Base-by-base conservation (phyloP, 2,797 vertebrate genomes). In the Oreortyx pictus region DNA sequence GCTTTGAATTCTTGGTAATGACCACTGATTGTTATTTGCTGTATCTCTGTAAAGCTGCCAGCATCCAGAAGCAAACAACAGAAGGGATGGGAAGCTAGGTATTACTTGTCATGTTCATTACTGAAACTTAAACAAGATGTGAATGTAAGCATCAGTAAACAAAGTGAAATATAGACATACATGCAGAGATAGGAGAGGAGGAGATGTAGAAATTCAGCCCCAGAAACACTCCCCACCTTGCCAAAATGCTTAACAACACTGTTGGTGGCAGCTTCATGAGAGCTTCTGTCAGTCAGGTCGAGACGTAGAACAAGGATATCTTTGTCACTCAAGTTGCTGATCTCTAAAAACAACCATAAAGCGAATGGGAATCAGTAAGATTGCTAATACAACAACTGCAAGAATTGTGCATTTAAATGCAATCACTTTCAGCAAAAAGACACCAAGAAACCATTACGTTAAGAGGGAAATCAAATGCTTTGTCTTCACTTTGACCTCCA, bases 281-380 rank as follows among this genome's bases (percentile, higher is more conserved):
- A 97, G 71, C 92, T 96, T 59, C 97, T 97, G 31, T 99, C 97
- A 77, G 98, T 97, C 97, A 99, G 95, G 97, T 99, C 99, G 49
- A 99, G 98, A 6, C 98, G 98, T 95, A 99, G 97, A 89, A 99
- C 97, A 29, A 98, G 97, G 95, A 99, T 97, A 93, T 99, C 98
- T 60, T 98, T 97, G 77, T 98, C 98, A 95, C 95, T 96, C 92
- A 99, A 97, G 89, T 52, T 95, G 72, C 98, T 98, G 47, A 96
- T 95, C 89, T 98, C 99, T 99, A 83, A 80, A 97, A 86, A 76
- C 59, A 96, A 76, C 89, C 82, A 92, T 2, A 16, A 79, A 73
- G 13, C 71, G 29, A 94, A 92, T 27, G 4, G 29, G 20, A 92
- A 67, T 29, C 23, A 59, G 1, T 81, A 41, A 86, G 17, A n/a